A percentile compares a stretch with the other conserved stretches of the same genome.
These are phyloP conservation scores for Dissostichus mawsoni DNA, from an alignment of 2,113 vertebrate genomes.

Conservation along the genomic window DNA sequence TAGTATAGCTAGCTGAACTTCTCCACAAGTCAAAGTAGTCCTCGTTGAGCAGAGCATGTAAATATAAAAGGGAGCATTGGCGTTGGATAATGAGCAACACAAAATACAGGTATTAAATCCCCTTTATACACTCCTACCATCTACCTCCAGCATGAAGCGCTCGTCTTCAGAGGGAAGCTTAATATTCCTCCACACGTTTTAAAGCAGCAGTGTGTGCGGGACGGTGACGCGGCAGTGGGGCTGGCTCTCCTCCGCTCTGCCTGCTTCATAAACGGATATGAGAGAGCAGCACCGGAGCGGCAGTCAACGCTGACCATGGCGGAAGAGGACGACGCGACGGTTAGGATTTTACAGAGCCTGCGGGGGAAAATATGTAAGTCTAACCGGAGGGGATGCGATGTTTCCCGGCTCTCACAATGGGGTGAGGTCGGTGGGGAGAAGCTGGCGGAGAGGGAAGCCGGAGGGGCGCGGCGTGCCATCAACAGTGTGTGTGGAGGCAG, in stretches of 20 bases:
- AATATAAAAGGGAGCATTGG: background rate
- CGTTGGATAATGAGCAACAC: slow-evolving; percentile 42
- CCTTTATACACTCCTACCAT: slow-evolving; percentile 30
- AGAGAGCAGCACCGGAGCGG: slow-evolving; percentile 77
- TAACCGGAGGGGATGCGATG: background rate
- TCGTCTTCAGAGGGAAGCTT: slow-evolving; percentile 36
- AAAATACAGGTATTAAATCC: slow-evolving; percentile 35
- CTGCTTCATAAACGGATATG: slow-evolving; percentile 85
- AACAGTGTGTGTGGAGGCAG: slow-evolving; percentile 53
- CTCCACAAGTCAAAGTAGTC: slow-evolving; percentile 40
- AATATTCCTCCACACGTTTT: slow-evolving; percentile 26
- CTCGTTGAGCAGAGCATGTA: background rate
- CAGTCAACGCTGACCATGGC: slow-evolving; percentile 85
- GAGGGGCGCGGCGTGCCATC: slow-evolving; percentile 81
- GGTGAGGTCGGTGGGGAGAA: slow-evolving; percentile 16
- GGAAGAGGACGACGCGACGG: slow-evolving; percentile 85
- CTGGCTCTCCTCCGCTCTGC: slow-evolving; percentile 74
- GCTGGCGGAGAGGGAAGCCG: slow-evolving; percentile 54
- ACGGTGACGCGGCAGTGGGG: slow-evolving; percentile 78
- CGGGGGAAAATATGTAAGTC: slow-evolving; percentile 92
- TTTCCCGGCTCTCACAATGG: background rate
- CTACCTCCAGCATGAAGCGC: slow-evolving; percentile 11
- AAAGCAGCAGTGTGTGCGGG: slow-evolving; percentile 49
- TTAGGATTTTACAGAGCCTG: slow-evolving; percentile 89
- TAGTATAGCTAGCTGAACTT: slow-evolving; percentile 23